A percentile compares a stretch with the other conserved stretches of the same genome.
phyloP scores from a whole-genome alignment of 2,797 vertebrate genomes.

The Anabacerthia variegaticeps region DNA sequence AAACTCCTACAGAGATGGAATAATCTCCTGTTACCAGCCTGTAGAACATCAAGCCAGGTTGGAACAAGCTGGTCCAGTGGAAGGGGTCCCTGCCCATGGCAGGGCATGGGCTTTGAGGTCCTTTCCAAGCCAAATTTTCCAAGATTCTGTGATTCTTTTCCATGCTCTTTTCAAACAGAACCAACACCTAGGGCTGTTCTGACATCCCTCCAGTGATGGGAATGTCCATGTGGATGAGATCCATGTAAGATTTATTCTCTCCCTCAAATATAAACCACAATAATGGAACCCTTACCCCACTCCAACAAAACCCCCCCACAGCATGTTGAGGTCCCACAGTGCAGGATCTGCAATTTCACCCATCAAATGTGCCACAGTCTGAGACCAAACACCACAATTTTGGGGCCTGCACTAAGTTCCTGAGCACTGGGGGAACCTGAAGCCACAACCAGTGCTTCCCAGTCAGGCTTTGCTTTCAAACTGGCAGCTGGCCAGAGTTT shows the following conservation, averaged over 20 bases:
- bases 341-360: neutral
- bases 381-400: neutral
- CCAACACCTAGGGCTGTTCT: neutral
- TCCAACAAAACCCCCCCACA: neutral
- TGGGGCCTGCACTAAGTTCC: neutral
- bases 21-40: neutral
- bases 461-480: neutral
- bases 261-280: neutral
- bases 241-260: neutral
- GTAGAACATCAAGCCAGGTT: neutral
- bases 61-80: neutral
- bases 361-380: neutral
- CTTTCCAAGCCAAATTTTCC: neutral
- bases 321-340: rapidly evolving
- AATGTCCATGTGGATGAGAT: neutral
- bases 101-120: neutral
- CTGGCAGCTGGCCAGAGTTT: neutral
- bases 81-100: neutral
- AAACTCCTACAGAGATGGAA: neutral
- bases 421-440: neutral
- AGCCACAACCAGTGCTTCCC: neutral
- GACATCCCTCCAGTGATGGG: rapidly evolving
- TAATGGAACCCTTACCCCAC: neutral
- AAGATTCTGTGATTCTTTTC: neutral
- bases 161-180: neutral